Evolutionary conservation across 2,797 vertebrate species (phyloP).

Genomic region (Hipposideros larvatus): DNA sequence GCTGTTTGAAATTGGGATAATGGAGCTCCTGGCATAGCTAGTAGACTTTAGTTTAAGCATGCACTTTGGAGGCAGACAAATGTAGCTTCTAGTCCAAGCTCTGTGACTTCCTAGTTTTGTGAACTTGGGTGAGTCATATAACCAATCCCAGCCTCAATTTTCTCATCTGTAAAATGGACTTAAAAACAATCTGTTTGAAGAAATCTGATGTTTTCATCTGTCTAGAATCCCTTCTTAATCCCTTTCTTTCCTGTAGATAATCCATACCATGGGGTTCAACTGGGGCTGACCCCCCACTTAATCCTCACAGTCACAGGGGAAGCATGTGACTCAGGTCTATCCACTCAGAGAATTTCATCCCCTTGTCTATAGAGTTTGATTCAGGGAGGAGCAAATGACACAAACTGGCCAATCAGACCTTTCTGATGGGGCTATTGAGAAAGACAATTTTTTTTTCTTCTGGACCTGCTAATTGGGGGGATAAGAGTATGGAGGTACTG

Average conservation of each 20-base stretch:
- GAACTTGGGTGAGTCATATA: background rate
- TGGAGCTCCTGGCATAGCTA: background rate
- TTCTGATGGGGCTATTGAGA: background rate
- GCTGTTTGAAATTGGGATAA: background rate
- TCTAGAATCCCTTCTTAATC: background rate
- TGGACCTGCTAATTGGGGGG: background rate
- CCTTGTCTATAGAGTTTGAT: background rate
- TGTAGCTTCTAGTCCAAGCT: background rate
- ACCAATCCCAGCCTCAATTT: background rate
- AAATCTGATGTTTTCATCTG: background rate
- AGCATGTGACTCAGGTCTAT: background rate
- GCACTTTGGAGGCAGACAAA: background rate
- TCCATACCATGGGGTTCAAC: background rate
- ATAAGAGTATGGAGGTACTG: fast-evolving
- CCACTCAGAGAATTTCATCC: background rate
- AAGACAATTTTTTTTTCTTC: background rate
- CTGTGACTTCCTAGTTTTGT: background rate
- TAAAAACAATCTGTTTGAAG: background rate
- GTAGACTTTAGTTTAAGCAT: background rate
- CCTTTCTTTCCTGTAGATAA: background rate
- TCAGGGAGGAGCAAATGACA: background rate
- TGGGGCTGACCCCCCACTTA: background rate
- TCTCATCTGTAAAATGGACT: background rate
- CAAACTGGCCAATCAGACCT: background rate
- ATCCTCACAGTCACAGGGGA: background rate